These are phyloP conservation scores for Fulmarus glacialis DNA, from an alignment of 2,113 vertebrate genomes.

Conservation along the genomic window DNA sequence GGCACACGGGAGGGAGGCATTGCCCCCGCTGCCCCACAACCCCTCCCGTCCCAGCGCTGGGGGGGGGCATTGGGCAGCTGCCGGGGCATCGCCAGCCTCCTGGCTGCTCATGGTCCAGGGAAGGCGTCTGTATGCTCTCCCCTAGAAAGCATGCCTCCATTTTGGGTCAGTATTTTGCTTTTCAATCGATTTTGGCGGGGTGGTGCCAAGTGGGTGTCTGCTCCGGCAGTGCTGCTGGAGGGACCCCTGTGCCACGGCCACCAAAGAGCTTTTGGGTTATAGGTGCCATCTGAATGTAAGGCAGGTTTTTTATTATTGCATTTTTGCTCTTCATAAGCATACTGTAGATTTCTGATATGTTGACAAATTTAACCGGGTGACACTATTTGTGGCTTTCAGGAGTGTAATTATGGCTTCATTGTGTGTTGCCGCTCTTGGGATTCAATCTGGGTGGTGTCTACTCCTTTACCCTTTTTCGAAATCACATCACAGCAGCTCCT, in stretches of 20 bases:
- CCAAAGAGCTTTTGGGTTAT: not conserved
- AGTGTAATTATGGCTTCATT: slow-evolving; percentile 56
- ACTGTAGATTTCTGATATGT: slow-evolving; percentile 40
- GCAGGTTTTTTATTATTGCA: not conserved
- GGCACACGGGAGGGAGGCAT: not conserved
- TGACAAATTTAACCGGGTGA: slow-evolving; percentile 29
- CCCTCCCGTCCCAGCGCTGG: not conserved
- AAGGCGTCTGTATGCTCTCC: rapidly evolving
- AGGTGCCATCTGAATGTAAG: not conserved
- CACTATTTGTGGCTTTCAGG: slow-evolving; percentile 53
- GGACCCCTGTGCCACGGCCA: not conserved
- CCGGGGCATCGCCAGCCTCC: not conserved
- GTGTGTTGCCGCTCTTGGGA: not conserved
- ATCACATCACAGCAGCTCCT: slow-evolving; percentile 38
- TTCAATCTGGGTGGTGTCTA: slow-evolving; percentile 36
- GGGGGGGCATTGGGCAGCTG: not conserved
- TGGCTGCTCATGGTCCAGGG: not conserved
- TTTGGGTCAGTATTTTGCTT: slow-evolving; percentile 9
- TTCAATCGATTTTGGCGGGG: not conserved
- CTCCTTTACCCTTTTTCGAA: slow-evolving; percentile 35
- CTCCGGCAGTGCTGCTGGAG: not conserved
- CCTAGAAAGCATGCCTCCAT: not conserved
- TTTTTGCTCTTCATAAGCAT: slow-evolving; percentile 19
- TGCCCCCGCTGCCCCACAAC: not conserved
- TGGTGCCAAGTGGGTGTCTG: not conserved